Evolutionary conservation across 2,797 vertebrate species (phyloP), one percentile per base, ranked within the genome.

Genomic region (Enteromius anoplus): DNA sequence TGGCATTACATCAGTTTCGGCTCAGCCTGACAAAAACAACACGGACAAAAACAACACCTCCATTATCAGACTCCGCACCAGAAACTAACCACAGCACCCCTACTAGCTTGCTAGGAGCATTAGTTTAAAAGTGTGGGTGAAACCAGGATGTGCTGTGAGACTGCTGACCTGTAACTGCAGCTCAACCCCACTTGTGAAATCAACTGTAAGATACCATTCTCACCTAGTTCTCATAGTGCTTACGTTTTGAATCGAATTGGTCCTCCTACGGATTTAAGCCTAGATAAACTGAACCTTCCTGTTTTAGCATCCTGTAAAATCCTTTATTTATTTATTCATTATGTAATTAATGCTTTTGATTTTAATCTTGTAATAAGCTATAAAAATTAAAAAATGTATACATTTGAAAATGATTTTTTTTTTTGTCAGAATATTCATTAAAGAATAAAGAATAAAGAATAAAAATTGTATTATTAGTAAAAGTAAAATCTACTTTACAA

Each of bases 1-100:
- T 84, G 71, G 84, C 79, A 83, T 87, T 81, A 81, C 72, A 75
- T 88, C 86, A 85, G 71, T 80, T 81, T 71, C 40, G 8, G 53
- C 68, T 83, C 4, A 47, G 78, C 80, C 75, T 76, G 60, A 69
- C 72, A 88, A 70, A 84, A 83, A 69, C 51, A 77, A 77, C 80
- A 75, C 34, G 32, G 51, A 83, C 26, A 69, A 69, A 86, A 85
- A 51, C 80, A 81, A 71, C 58, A 82, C 75, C 84, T 82, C 66
- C 6, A 47, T 60, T 42, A 45, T 58, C 42, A 78, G 78, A 68
- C 66, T 81, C 23, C 8, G 76, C 53, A 69, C 73, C 68, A 76
- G 40, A 21, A 62, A 76, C 66, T 82, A 79, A 71, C 64, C 60
- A 47, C 32, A 11, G 7, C 69, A 78, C 68, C 23, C 51, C 34